These are phyloP conservation scores for Forbesichthys papilliferus DNA, from an alignment of 2,113 vertebrate genomes.

Conservation along the genomic window DNA sequence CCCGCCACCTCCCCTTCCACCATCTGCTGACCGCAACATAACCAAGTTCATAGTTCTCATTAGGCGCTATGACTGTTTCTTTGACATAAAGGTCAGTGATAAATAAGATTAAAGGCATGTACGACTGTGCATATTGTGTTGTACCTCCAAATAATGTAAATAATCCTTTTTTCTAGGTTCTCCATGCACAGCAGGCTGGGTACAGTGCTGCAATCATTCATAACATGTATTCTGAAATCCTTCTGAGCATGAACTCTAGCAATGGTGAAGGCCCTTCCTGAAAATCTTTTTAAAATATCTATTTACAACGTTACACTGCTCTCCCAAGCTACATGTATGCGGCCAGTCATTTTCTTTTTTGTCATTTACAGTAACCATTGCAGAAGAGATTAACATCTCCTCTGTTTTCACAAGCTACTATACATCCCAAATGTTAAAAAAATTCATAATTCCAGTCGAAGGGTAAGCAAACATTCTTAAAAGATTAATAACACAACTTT, in stretches of 20 bases:
- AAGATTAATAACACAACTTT: not conserved
- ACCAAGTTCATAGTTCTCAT: constrained; percentile 84
- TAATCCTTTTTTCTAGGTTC: constrained; percentile 71
- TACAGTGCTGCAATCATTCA: constrained; percentile 84
- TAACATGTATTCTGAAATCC: constrained; percentile 83
- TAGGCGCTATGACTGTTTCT: constrained; percentile 85
- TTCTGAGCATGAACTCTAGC: constrained; percentile 88
- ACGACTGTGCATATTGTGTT: not conserved
- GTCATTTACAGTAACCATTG: constrained; percentile 76
- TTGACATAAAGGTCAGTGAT: constrained; percentile 84
- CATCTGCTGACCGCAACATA: constrained; percentile 66
- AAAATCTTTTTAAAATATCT: not conserved
- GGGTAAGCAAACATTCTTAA: constrained; percentile 56
- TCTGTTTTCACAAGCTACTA: constrained; percentile 84
- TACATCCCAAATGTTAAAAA: constrained; percentile 64
- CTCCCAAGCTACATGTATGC: not conserved
- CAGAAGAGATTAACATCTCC: constrained; percentile 82
- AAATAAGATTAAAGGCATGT: not conserved
- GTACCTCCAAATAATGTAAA: constrained; percentile 12
- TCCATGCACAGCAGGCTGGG: constrained; percentile 86
- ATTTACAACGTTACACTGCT: not conserved
- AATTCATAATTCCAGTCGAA: constrained; percentile 64
- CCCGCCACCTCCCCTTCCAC: constrained; percentile 73
- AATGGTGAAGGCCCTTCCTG: constrained; percentile 72
- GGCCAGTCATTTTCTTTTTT: not conserved